Base-by-base conservation (phyloP, 2,113 vertebrate genomes). In the Bufo bufo region DNA sequence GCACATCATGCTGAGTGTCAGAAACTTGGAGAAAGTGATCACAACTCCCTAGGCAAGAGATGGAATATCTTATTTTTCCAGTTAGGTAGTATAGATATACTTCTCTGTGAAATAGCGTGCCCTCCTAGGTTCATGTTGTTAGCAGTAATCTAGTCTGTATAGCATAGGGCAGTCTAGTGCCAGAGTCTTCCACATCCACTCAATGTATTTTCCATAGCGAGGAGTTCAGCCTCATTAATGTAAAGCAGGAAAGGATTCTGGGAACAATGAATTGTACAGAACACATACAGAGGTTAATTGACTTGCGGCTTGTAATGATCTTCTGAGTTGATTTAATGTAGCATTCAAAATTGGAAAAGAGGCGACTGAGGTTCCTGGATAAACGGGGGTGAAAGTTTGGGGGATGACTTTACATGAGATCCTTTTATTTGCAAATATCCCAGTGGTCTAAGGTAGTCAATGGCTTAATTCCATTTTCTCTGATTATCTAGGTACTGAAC, bases 271-370 rank as follows among this genome's bases (percentile, higher is more conserved):
- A 59, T 43, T 43, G 61, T 59, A n/a, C 50, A 2, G 3, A 11
- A 23, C 52, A 54, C 50, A 23, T 33, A 58, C 11, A 81, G 59
- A 81, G 58, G 78, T 81, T 81, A 81, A 81, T 81, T 59, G 78
- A 6, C 56, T 80, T 54, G 59, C 56, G 6, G 13, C 45, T 75
- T 75, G 72, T 75, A 75, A 75, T 49, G 43, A 75, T 75, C 49
- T 75, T 49, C 6, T 3, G 13, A 17, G 72, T 4, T 75, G 43
- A 75, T 47, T 13, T 17, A 49, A 6, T 45, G 6, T 72, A 4
- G 23, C 4, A 2, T 69, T 23, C 3, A 69, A 69, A 69, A 1
- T 10, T 33, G 23, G 33, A 69, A 33, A 69, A 65, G 61, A 19
- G 19, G 19, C 7, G 61, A n/a, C 13, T 16, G 17, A 19, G 59